Base-by-base conservation (phyloP, 2,888 invertebrate genomes). In the Scaptodrosophila latifasciaeformis region DNA sequence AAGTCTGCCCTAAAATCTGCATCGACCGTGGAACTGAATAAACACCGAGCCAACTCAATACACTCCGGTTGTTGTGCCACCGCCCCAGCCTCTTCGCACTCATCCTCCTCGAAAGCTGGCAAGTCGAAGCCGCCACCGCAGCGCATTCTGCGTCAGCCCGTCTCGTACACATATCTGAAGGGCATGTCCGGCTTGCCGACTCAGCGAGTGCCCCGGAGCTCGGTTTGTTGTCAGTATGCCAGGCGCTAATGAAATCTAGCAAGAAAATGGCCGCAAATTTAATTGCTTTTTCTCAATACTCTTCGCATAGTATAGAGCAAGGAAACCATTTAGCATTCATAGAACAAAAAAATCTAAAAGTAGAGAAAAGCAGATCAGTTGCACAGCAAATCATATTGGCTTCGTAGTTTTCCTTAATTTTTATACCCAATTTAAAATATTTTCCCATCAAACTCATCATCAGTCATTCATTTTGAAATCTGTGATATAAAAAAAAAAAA, bases 161-260 rank as follows among this genome's bases (percentile, higher is more conserved):
- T 93, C 9, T 90, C 91, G 0, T 94, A 94, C 84, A 93, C 92
- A 6, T 95, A 94, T 84, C 91, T 93, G 1, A 91, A 91, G 63
- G 94, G 94, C 40, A 88, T 93, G 62, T 94, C 94, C 6, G 94
- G 94, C 7, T 86, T 94, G 49, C 94, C 94, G 5, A 94, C 94
- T 1, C 93, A 93, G 82, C 88, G 94, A 78, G 91, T 94, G 17
- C 93, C 94, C 0, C 89, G 91, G 60, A 89, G 85, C 54, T 78
- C 86, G 9, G 84, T 85, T 17, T 84, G 85, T 54, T 85, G 86
- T 24, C 83, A 84, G 39, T 83, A 85, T 62, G 81, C 82, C 18
- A 78, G 83, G 54, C 86, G 85, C 65, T 86, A 82, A 72, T 12
- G 37, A 13, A 7, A 7, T 12, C 15, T 37, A 15, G 15, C 12